Evolutionary conservation across 2,888 invertebrate species (phyloP).

Genomic region (Pyrrhia umbra): DNA sequence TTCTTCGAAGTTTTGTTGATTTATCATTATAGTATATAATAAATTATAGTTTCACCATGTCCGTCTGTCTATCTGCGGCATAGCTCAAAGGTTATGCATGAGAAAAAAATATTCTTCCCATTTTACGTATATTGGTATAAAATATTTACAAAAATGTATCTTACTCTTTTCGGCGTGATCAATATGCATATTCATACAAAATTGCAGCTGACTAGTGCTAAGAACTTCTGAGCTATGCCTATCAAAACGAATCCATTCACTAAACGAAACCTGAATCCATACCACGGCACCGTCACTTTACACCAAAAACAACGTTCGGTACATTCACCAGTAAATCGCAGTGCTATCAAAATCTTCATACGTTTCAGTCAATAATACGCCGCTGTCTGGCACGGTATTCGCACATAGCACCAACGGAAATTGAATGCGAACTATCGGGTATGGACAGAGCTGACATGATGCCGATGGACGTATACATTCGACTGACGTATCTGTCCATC

Average conservation of each 20-base stretch:
- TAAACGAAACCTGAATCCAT: not conserved
- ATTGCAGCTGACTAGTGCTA: no score
- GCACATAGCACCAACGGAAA: conserved; percentile 76
- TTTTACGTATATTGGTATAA: no score
- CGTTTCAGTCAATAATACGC: conserved; percentile 72
- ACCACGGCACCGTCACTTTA: not conserved
- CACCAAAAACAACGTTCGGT: conserved; percentile 16
- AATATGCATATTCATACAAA: no score
- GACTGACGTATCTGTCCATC: conserved; percentile 77
- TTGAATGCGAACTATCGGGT: conserved; percentile 81
- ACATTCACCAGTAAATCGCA: conserved; percentile 26
- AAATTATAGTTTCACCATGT: no score
- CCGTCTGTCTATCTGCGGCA: no score
- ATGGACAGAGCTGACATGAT: conserved; percentile 72
- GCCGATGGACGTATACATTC: conserved; percentile 71
- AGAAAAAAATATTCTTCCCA: no score
- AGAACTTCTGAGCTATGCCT: no score
- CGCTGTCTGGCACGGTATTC: conserved; percentile 68
- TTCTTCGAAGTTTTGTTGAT: no score
- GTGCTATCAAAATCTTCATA: conserved; percentile 65
- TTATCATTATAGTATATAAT: no score
- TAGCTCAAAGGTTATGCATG: no score
- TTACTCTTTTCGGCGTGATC: no score
- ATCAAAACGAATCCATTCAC: not conserved
- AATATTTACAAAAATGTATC: no score